Evolutionary conservation across 2,797 vertebrate species (phyloP).

Genomic region (Diplodus sargus): DNA sequence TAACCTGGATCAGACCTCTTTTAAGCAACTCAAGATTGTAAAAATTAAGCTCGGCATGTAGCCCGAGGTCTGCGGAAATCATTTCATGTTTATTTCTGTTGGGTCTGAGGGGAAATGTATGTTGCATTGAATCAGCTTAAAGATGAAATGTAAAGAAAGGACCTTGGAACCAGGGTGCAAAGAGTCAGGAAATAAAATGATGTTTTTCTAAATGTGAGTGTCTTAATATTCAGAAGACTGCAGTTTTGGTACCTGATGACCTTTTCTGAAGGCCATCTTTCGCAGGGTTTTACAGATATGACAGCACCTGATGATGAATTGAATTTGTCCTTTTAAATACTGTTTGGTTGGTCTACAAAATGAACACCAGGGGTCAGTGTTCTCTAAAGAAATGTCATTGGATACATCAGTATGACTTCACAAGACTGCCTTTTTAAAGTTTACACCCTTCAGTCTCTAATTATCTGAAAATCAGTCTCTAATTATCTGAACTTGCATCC

Average conservation of each 20-base stretch:
- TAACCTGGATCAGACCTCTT: background rate
- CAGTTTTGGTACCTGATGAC: background rate
- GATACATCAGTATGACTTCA: background rate
- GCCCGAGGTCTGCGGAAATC: background rate
- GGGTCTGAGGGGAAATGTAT: constrained; percentile 1
- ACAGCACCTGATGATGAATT: background rate
- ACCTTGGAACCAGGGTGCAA: background rate
- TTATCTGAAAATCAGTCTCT: background rate
- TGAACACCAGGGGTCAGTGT: constrained; percentile 65
- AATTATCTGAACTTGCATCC: background rate
- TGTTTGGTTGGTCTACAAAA: background rate
- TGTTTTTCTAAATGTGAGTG: constrained; percentile 12
- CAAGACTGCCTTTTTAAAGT: constrained; percentile 2
- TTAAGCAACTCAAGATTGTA: background rate
- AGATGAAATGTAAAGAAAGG: constrained; percentile 19
- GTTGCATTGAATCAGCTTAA: constrained; percentile 11
- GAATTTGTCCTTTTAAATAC: background rate
- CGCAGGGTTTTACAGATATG: background rate
- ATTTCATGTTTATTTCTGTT: constrained; percentile 9
- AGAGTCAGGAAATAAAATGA: constrained; percentile 34
- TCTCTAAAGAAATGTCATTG: background rate
- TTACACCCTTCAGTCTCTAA: background rate
- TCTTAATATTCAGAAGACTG: background rate
- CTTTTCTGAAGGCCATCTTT: background rate
- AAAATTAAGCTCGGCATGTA: background rate